phyloP scores from a whole-genome alignment of 2,113 vertebrate genomes.

The Corythornis vintsioides region DNA sequence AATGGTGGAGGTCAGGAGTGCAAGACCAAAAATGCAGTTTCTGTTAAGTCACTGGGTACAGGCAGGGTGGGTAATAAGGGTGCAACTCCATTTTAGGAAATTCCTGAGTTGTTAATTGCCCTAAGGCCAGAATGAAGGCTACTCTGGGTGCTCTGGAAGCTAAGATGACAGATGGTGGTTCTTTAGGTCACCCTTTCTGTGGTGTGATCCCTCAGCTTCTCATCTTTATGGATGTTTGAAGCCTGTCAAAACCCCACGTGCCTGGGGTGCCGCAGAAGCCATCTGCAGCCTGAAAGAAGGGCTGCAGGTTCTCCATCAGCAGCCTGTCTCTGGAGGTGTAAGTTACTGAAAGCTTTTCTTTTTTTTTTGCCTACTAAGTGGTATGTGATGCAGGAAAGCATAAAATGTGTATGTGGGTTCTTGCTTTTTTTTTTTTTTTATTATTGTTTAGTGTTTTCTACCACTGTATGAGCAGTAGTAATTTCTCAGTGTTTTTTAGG shows the following conservation, averaged over 20 bases:
- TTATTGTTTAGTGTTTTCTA: not conserved
- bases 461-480: not conserved
- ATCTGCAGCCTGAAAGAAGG: not conserved
- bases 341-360: not conserved
- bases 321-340: accelerated
- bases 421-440: not conserved
- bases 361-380: not conserved
- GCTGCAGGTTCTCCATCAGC: not conserved
- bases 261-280: not conserved
- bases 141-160: not conserved
- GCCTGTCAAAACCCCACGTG: not conserved
- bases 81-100: not conserved
- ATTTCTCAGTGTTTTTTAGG: not conserved
- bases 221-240: not conserved
- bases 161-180: not conserved
- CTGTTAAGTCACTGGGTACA: not conserved
- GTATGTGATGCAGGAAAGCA: not conserved
- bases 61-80: not conserved
- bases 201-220: not conserved
- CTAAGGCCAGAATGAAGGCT: not conserved
- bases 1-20: not conserved
- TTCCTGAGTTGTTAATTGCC: not conserved
- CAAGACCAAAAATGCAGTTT: not conserved
- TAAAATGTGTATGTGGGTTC: not conserved
- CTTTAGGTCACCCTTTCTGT: not conserved